Evolutionary conservation across 2,797 vertebrate species (phyloP).

Genomic region (Pogoniulus pusillus): DNA sequence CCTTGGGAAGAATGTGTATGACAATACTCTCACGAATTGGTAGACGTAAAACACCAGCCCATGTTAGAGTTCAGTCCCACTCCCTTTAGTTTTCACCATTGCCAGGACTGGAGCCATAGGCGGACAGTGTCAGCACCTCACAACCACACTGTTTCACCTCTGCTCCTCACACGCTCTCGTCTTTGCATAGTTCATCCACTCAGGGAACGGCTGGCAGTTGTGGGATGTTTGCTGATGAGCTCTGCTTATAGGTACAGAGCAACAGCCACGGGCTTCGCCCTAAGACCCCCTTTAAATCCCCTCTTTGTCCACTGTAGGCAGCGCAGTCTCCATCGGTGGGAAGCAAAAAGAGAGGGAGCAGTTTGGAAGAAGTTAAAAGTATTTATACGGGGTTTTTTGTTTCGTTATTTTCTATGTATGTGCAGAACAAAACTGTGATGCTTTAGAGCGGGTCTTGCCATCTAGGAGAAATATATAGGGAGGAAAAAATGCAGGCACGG

Average conservation of each 20-base stretch:
- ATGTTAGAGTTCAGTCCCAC: neutral
- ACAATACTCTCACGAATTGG: neutral
- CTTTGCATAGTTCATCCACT: rapidly evolving
- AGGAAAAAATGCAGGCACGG: slow-evolving; percentile 1
- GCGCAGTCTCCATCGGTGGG: neutral
- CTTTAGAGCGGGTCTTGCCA: slow-evolving; percentile 30
- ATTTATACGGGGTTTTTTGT: neutral
- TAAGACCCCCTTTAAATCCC: neutral
- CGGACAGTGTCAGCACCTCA: neutral
- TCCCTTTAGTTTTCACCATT: neutral
- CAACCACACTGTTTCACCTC: neutral
- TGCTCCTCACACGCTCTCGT: neutral
- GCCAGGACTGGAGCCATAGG: neutral
- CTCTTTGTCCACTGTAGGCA: neutral
- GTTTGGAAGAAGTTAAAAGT: neutral
- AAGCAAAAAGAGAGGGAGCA: neutral
- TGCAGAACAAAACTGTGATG: neutral
- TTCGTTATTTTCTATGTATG: neutral
- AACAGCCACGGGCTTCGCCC: neutral
- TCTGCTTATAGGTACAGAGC: neutral
- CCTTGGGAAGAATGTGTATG: neutral
- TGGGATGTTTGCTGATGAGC: rapidly evolving
- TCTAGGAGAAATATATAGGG: slow-evolving; percentile 52
- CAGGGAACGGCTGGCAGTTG: rapidly evolving
- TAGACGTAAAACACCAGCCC: neutral